Percentiles rank a stretch among this genome's conserved stretches.
Conservation (phyloP, 2,888 invertebrate species). For the Brenthis daphne region DNA sequence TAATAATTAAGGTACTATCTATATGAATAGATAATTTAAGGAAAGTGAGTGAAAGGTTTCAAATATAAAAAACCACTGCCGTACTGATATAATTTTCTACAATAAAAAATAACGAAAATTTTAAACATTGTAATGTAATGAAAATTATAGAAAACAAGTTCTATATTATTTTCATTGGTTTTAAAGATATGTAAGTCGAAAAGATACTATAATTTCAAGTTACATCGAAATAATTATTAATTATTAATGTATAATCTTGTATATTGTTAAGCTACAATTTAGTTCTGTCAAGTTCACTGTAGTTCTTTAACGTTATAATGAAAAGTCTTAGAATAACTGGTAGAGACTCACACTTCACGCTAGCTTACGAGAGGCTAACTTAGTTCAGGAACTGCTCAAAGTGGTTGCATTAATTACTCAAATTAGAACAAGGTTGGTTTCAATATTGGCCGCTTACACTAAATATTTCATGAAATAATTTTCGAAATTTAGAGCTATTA, state of each 20-base stretch:
- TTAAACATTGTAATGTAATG: too few relatives aligned
- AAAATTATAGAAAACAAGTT: too few relatives aligned
- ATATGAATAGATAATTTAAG: too few relatives aligned
- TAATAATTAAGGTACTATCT: constrained; percentile 33
- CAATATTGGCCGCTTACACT: constrained; percentile 40
- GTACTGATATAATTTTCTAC: too few relatives aligned
- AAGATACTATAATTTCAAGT: too few relatives aligned
- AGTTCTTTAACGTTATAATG: constrained; percentile 37
- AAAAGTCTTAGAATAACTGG: constrained; percentile 38
- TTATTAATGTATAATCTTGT: not conserved
- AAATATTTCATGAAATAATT: constrained; percentile 37
- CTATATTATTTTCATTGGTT: too few relatives aligned
- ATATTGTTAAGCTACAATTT: not conserved
- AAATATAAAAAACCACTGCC: too few relatives aligned
- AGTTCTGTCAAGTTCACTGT: not conserved
- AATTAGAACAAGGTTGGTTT: constrained; percentile 43
- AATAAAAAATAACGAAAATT: too few relatives aligned
- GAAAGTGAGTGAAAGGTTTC: too few relatives aligned
- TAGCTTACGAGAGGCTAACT: constrained; percentile 42
- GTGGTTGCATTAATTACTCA: constrained; percentile 44
- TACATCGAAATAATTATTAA: not conserved
- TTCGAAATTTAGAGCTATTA: constrained; percentile 33
- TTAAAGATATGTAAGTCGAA: too few relatives aligned
- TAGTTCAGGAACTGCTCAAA: constrained; percentile 43
- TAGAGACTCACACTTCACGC: constrained; percentile 40